phyloP scores from a whole-genome alignment of 2,797 vertebrate genomes.

The Microcaecilia unicolor region DNA sequence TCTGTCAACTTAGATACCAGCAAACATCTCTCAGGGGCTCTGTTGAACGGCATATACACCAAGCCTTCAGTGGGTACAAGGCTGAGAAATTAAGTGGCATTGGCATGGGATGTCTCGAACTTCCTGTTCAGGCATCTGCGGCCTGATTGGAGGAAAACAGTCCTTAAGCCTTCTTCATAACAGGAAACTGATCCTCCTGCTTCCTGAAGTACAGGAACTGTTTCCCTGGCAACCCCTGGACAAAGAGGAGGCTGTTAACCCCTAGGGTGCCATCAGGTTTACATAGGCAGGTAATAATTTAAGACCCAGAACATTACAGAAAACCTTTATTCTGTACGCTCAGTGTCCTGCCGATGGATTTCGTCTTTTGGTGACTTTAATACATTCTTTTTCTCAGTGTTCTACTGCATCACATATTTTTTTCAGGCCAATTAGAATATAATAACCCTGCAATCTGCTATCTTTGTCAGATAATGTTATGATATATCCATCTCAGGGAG shows the following conservation, averaged over 20 bases:
- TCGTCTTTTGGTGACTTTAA: not conserved
- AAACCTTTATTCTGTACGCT: not conserved
- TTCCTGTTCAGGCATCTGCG: constrained; percentile 79
- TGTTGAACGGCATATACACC: not conserved
- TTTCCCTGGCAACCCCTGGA: constrained; percentile 86
- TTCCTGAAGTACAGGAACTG: constrained; percentile 89
- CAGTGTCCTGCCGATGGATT: too few relatives aligned
- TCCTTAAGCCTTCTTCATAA: constrained; percentile 89
- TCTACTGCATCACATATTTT: not conserved
- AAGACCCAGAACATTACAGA: not conserved
- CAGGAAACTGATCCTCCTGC: constrained; percentile 90
- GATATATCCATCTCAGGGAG: not conserved
- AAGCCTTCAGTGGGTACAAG: constrained; percentile 2
- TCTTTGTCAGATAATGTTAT: constrained; percentile 3
- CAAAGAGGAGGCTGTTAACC: constrained; percentile 76
- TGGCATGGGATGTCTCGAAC: constrained; percentile 51
- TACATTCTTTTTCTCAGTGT: not conserved
- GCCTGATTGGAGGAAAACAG: constrained; percentile 83
- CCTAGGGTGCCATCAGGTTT: constrained; percentile 34
- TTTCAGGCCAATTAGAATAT: constrained; percentile 5
- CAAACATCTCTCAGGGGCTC: not conserved
- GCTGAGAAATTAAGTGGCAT: constrained; percentile 27
- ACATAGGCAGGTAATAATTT: constrained; percentile 6
- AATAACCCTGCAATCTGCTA: not conserved
- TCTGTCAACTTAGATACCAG: not conserved